These are phyloP conservation scores for Melinopterus prodromus DNA, from an alignment of 2,888 invertebrate genomes.

Conservation along the genomic window DNA sequence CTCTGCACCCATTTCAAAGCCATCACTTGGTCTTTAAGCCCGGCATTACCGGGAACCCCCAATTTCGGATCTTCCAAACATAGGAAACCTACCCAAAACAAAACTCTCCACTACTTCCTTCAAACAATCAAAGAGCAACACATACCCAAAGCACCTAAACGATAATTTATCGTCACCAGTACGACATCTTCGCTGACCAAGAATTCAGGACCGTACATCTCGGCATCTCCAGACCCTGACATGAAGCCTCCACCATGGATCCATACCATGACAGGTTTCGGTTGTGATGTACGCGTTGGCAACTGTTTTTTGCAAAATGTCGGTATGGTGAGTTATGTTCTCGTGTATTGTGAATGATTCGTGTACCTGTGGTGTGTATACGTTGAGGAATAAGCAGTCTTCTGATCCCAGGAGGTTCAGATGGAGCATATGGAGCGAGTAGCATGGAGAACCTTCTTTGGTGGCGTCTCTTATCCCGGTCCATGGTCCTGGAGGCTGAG, in stretches of 20 bases:
- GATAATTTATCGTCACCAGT: slow-evolving; percentile 56
- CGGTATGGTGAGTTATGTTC: background rate
- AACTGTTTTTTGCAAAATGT: slow-evolving; percentile 32
- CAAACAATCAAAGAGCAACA: too few species aligned
- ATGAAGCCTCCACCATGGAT: slow-evolving; percentile 60
- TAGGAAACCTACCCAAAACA: slow-evolving; percentile 58
- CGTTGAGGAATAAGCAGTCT: slow-evolving; percentile 58
- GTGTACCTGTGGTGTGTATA: slow-evolving; percentile 54
- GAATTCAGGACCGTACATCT: slow-evolving; percentile 55
- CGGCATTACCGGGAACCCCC: slow-evolving; percentile 64
- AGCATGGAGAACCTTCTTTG: slow-evolving; percentile 51
- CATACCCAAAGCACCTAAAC: slow-evolving; percentile 47
- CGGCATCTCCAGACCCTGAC: slow-evolving; percentile 53
- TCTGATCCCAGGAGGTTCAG: slow-evolving; percentile 61
- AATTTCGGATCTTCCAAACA: slow-evolving; percentile 60
- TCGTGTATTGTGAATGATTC: background rate
- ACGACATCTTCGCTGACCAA: slow-evolving; percentile 57
- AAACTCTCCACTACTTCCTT: too few species aligned
- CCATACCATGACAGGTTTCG: slow-evolving; percentile 59
- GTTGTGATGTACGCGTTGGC: slow-evolving; percentile 12
- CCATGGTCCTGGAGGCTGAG: slow-evolving; percentile 56
- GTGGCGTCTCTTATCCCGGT: slow-evolving; percentile 55
- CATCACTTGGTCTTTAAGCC: slow-evolving; percentile 64
- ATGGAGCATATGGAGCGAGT: slow-evolving; percentile 55
- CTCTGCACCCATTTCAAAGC: slow-evolving; percentile 64